Percentiles rank a stretch among this genome's conserved stretches.
phyloP scores from a whole-genome alignment of 2,113 vertebrate genomes.

The Xyliphius kryptos region DNA sequence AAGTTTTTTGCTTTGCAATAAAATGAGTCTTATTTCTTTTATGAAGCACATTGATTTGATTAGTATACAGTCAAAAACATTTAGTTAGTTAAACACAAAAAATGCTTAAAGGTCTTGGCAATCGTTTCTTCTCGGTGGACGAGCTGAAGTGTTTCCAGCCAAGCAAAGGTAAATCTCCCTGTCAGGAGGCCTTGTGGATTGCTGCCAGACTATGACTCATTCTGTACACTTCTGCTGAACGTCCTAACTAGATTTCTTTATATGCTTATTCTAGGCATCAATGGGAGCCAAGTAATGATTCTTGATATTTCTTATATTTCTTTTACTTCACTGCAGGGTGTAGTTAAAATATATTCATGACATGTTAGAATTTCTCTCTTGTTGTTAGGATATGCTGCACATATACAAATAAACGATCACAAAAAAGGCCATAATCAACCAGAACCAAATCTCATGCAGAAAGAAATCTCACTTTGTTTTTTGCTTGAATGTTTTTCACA shows the following conservation, averaged over 20 bases:
- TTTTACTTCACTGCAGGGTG: constrained; percentile 11
- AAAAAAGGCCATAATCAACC: too few species aligned
- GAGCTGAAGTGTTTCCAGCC: constrained; percentile 7
- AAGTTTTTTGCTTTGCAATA: too few species aligned
- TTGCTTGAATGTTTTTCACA: too few species aligned
- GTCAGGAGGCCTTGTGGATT: constrained; percentile 57
- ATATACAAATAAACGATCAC: neutral
- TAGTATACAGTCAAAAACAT: too few species aligned
- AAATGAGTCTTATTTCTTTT: too few species aligned
- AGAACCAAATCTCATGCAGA: neutral
- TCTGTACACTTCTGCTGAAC: constrained; percentile 37
- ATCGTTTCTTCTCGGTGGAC: neutral
- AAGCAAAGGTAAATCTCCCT: constrained; percentile 48
- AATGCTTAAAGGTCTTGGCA: neutral
- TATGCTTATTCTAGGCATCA: constrained; percentile 31
- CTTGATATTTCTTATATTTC: constrained; percentile 9
- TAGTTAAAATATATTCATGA: constrained; percentile 9
- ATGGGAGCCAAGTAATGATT: constrained; percentile 14
- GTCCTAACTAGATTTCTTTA: constrained; percentile 39
- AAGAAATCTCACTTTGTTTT: neutral
- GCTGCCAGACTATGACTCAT: constrained; percentile 53
- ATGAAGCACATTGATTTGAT: too few species aligned
- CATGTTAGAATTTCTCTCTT: constrained; percentile 7
- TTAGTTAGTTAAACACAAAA: too few species aligned
- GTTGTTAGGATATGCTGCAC: neutral